phyloP scores from a whole-genome alignment of 2,888 invertebrate genomes.

The Caenorhabditis virilis region DNA sequence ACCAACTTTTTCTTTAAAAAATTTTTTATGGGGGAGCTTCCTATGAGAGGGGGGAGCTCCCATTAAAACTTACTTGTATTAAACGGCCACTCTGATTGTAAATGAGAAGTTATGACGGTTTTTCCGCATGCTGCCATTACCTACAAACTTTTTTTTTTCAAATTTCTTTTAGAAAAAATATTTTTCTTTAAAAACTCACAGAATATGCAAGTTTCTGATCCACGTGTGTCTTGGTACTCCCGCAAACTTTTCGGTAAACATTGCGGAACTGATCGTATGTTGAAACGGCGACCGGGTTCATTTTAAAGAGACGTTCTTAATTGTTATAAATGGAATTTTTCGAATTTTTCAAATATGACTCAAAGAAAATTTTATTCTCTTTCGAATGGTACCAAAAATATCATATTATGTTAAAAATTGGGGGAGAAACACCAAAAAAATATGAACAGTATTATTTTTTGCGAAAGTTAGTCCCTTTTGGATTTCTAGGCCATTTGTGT shows the following conservation, averaged over 20 bases:
- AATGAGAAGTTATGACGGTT: background rate
- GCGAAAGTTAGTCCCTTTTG: too few species aligned
- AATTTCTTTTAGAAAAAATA: background rate
- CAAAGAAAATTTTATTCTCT: too few species aligned
- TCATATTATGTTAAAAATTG: too few species aligned
- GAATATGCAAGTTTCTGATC: conserved; percentile 1
- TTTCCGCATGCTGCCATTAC: conserved; percentile 1
- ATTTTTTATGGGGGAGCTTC: background rate
- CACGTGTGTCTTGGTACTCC: background rate
- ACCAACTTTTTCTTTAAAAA: conserved; percentile 22
- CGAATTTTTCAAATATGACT: too few species aligned
- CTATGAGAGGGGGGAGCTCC: background rate
- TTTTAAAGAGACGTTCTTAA: too few species aligned
- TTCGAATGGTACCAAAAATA: too few species aligned
- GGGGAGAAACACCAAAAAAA: too few species aligned
- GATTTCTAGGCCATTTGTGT: too few species aligned
- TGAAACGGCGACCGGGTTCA: background rate
- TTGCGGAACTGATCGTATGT: conserved; percentile 1
- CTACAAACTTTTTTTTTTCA: background rate
- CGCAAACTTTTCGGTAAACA: background rate
- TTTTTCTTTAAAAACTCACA: background rate
- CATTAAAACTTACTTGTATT: background rate
- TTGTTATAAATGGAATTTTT: too few species aligned
- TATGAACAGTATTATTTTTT: too few species aligned
- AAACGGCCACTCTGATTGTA: conserved; percentile 1